phyloP scores from a whole-genome alignment of 2,797 vertebrate genomes.

The Monodelphis domestica region DNA sequence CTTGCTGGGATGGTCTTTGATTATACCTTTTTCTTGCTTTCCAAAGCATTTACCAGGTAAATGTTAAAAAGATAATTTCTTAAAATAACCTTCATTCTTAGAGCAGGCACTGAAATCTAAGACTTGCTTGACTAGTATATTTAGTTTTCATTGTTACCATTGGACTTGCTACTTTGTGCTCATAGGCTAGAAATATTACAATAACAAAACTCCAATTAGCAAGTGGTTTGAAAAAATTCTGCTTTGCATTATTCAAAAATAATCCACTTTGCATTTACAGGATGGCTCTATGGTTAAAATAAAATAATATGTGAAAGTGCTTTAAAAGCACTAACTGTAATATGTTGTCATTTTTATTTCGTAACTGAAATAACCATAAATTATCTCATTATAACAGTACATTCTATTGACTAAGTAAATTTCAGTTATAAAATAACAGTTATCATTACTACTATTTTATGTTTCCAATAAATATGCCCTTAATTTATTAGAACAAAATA shows the following conservation, averaged over 20 bases:
- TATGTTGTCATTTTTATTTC: background rate
- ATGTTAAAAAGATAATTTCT: background rate
- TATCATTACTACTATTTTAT: background rate
- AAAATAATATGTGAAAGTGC: background rate
- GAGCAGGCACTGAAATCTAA: background rate
- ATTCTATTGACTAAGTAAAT: background rate
- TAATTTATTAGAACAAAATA: background rate
- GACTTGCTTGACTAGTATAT: background rate
- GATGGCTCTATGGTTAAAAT: background rate
- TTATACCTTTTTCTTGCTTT: slow-evolving; percentile 87
- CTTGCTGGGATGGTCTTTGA: slow-evolving; percentile 84
- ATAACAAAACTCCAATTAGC: background rate
- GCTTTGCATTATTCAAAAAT: background rate
- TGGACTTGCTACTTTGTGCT: background rate
- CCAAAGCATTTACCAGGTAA: slow-evolving; percentile 88
- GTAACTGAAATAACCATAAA: background rate
- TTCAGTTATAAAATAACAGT: background rate
- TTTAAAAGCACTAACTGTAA: background rate
- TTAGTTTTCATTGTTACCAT: background rate
- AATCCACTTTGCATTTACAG: background rate
- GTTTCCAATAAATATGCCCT: background rate
- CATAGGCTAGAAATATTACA: background rate
- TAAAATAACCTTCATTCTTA: background rate
- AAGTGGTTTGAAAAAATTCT: background rate
- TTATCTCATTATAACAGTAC: background rate